Conservation (phyloP, 2,888 invertebrate genomes). For the Dryobota labecula region DNA sequence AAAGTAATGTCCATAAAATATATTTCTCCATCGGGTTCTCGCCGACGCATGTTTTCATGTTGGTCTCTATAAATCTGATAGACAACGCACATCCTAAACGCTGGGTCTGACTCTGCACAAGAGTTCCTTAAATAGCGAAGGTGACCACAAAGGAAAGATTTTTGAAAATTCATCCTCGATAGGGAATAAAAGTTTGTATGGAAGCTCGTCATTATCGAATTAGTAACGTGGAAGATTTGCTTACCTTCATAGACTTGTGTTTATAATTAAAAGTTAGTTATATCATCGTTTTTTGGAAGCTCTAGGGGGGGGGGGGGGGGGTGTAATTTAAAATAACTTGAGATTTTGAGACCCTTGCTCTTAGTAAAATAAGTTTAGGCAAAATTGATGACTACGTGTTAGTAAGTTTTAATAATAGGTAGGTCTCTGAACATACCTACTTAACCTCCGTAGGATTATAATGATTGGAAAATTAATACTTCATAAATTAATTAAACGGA, state of each 20-base stretch:
- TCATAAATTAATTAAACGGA: slow-evolving; percentile 68
- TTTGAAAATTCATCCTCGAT: background rate
- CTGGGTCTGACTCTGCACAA: background rate
- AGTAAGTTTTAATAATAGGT: slow-evolving; percentile 9
- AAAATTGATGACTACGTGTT: background rate
- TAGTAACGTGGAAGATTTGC: background rate
- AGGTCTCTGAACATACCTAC: background rate
- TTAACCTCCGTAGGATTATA: slow-evolving; percentile 20
- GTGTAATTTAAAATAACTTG: background rate
- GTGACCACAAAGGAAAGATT: too few species aligned
- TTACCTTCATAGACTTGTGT: background rate
- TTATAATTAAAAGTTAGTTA: background rate
- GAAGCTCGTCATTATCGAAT: background rate
- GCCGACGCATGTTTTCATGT: too few species aligned
- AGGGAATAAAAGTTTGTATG: background rate
- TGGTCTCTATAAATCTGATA: too few species aligned
- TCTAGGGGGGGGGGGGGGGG: too few species aligned
- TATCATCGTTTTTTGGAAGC: background rate
- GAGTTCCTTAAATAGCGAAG: background rate
- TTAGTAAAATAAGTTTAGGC: background rate
- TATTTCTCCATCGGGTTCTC: too few species aligned
- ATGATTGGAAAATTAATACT: slow-evolving; percentile 52
- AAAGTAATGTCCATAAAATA: background rate
- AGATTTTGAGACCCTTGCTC: background rate
- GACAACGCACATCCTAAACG: background rate